phyloP scores from a whole-genome alignment of 2,888 invertebrate species.

The Vanessa cardui region DNA sequence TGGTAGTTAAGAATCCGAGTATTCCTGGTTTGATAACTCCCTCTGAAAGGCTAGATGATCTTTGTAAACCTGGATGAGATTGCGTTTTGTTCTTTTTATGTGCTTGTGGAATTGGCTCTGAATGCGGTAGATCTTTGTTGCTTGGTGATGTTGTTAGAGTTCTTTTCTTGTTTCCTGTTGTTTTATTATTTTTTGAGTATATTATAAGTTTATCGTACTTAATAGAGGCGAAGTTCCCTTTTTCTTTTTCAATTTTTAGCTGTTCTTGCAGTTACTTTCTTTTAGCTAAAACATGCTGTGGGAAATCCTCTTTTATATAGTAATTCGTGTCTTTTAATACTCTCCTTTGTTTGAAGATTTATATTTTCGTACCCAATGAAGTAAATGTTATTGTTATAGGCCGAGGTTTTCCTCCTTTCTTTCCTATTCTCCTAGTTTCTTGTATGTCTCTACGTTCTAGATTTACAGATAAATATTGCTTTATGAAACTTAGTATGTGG shows the following conservation, averaged over 20 bases:
- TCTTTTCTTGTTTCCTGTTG: background rate
- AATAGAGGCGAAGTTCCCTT: background rate
- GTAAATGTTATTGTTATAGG: constrained; percentile 11
- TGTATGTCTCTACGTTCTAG: constrained; percentile 12
- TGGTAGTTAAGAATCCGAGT: constrained; percentile 5
- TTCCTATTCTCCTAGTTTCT: constrained; percentile 14
- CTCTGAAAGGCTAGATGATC: constrained; percentile 7
- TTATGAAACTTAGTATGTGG: constrained; percentile 1
- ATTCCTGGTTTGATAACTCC: constrained; percentile 15
- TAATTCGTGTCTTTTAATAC: background rate
- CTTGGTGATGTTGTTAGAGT: background rate
- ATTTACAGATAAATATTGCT: constrained; percentile 8
- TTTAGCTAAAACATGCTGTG: background rate
- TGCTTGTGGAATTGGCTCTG: constrained; percentile 10
- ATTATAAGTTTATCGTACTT: constrained; percentile 8
- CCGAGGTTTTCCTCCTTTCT: constrained; percentile 12
- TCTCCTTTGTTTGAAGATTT: constrained; percentile 3
- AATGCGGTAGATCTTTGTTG: constrained; percentile 47
- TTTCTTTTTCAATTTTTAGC: background rate
- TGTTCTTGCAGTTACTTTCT: background rate
- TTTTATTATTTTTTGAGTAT: background rate
- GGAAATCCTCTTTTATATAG: constrained; percentile 4
- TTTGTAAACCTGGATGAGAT: constrained; percentile 1
- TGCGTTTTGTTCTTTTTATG: constrained; percentile 22
- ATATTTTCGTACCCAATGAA: constrained; percentile 8